Conservation (phyloP, 2,797 vertebrate genomes). For the Eutrigla gurnardus region DNA sequence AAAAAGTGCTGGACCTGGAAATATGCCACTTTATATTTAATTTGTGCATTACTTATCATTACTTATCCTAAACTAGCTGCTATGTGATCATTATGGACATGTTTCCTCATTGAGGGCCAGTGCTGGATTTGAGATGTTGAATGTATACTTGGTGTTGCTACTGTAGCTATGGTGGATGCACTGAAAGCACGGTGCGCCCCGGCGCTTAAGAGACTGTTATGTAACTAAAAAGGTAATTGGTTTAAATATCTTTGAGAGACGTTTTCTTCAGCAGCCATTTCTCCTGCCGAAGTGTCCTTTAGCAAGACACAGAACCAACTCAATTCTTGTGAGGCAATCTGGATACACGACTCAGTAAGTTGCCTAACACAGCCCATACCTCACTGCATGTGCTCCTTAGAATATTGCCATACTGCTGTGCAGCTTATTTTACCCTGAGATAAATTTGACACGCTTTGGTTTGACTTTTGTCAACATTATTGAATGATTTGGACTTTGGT, state of each 20-base stretch:
- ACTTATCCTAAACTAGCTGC: constrained; percentile 60
- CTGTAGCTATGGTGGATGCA: constrained; percentile 48
- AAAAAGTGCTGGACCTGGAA: constrained; percentile 58
- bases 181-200: constrained; percentile 24
- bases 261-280: constrained; percentile 53
- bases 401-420: constrained; percentile 3
- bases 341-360: constrained; percentile 22
- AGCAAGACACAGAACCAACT: constrained; percentile 58
- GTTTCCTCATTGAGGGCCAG: constrained; percentile 52
- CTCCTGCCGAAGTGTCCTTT: constrained; percentile 66
- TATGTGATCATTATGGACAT: constrained; percentile 46
- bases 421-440: constrained; percentile 20
- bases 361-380: constrained; percentile 27
- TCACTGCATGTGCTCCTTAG: constrained; percentile 22
- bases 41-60: constrained; percentile 59
- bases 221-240: constrained; percentile 50
- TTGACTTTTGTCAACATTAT: constrained; percentile 7
- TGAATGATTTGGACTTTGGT: neutral
- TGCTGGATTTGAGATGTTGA: constrained; percentile 66
- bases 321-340: constrained; percentile 34
- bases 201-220: constrained; percentile 55
- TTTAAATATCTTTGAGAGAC: constrained; percentile 46
- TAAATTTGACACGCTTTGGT: constrained; percentile 8
- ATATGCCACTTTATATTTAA: constrained; percentile 47
- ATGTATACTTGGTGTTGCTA: constrained; percentile 67